Base-by-base conservation (phyloP, 2,113 vertebrate genomes). In the Urocynchramus pylzowi region DNA sequence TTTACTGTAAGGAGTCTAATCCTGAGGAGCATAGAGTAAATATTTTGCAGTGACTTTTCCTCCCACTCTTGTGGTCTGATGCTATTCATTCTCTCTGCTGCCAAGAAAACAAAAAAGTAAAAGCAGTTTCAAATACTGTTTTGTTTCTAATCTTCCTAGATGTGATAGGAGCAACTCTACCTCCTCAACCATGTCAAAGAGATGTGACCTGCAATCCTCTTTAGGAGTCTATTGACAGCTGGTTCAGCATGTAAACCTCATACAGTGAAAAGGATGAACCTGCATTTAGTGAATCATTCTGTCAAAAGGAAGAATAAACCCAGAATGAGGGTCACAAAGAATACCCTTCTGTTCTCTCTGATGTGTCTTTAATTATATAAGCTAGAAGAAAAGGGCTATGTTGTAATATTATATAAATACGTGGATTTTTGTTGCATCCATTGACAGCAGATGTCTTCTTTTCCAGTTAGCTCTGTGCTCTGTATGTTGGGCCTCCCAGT, bases 181-280 rank as follows among this genome's bases (percentile, higher is more conserved):
- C 61, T 80, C 47, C 56, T 73, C 52, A 93, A 50, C 50, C 37
- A 42, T 21, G 22, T 70, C 71, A 86, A 10, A 61, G 73, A 91
- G 65, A 83, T 75, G 81, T 92, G 95, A 95, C 47, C 54, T 88
- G 73, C 75, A 95, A 77, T 95, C 90, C 91, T 95, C 91, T 97
- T 96, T 92, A 57, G 53, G 35, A 87, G 39, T 64, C 50, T 95
- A 27, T 79, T 93, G 88, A 88, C 94, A 97, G 81, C 84, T 96
- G 76, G 88, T 95, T 94, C 65, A 87, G 65, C 90, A 52, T 69
- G 84, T 96, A 97, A 97, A 91, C 82, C 90, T 95, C 93, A 94
- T 96, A 92, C 9, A 77, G 30, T 31, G 61, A 87, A 92, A 93
- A 88, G 28, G 65, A 82, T 44, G 84, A 96, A 94, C 61, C 37